These are phyloP conservation scores for Perithous albicinctus DNA, from an alignment of 2,888 invertebrate species.

Conservation along the genomic window DNA sequence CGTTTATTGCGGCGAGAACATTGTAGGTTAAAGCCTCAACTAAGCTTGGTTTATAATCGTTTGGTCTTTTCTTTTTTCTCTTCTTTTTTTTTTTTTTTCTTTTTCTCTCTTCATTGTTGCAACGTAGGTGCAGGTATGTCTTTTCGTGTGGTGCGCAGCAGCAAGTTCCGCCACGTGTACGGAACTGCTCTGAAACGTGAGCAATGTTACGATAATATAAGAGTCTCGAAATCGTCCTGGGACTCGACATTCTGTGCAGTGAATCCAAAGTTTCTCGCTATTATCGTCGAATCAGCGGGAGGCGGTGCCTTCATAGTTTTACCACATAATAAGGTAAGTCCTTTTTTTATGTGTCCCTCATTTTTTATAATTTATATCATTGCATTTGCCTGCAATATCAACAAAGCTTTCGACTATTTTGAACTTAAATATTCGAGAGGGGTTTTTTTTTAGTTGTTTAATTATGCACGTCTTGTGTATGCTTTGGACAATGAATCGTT, in stretches of 20 bases:
- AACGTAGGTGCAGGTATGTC: constrained; percentile 88
- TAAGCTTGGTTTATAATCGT: constrained; percentile 43
- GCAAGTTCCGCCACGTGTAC: constrained; percentile 99
- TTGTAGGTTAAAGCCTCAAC: constrained; percentile 75
- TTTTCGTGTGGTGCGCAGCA: constrained; percentile 98
- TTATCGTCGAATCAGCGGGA: constrained; percentile 98
- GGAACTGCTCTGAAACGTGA: constrained; percentile 97
- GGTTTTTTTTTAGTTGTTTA: constrained; percentile 26
- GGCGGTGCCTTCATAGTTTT: constrained; percentile 98
- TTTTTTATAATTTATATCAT: constrained; percentile 25
- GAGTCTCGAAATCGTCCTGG: constrained; percentile 99
- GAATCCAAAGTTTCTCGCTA: constrained; percentile 98
- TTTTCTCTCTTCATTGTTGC: constrained; percentile 44
- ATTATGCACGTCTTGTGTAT: constrained; percentile 25
- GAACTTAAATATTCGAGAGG: background rate
- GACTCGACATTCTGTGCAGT: constrained; percentile 99
- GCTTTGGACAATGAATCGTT: constrained; percentile 55
- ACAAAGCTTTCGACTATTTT: background rate
- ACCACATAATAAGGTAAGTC: constrained; percentile 94
- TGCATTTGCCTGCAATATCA: background rate
- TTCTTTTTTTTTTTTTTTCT: constrained; percentile 30
- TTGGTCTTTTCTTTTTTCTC: constrained; percentile 45
- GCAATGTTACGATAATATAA: constrained; percentile 98
- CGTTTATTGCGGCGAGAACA: constrained; percentile 52
- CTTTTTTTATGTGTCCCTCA: constrained; percentile 35